Conservation (phyloP, 2,888 invertebrate species). For the Drosophila siamana region DNA sequence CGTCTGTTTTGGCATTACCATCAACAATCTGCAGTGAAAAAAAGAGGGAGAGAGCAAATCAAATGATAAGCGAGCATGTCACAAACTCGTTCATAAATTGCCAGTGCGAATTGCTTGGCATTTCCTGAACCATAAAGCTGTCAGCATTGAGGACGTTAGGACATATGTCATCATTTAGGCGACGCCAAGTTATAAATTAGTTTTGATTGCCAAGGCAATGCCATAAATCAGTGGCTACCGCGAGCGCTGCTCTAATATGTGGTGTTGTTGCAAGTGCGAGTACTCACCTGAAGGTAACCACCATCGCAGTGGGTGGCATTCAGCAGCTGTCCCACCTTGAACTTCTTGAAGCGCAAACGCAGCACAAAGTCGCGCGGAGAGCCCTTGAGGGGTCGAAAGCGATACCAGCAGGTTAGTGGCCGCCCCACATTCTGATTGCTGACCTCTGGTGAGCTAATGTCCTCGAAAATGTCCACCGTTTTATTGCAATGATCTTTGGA, state of each 20-base stretch:
- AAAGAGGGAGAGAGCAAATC: constrained; percentile 31
- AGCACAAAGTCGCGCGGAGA: constrained; percentile 96
- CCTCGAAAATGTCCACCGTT: constrained; percentile 96
- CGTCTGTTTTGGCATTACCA: constrained; percentile 95
- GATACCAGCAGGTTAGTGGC: constrained; percentile 95
- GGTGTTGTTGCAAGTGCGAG: not conserved
- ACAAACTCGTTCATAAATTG: constrained; percentile 39
- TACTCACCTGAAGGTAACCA: constrained; percentile 93
- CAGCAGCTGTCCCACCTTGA: constrained; percentile 94
- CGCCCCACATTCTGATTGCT: constrained; percentile 93
- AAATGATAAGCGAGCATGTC: constrained; percentile 41
- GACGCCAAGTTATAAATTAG: constrained; percentile 74
- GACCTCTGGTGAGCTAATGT: constrained; percentile 94
- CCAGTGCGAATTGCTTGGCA: constrained; percentile 35
- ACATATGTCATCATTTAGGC: constrained; percentile 79
- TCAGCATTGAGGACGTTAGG: constrained; percentile 27
- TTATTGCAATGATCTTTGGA: constrained; percentile 95
- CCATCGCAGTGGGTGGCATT: constrained; percentile 95
- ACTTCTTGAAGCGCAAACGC: constrained; percentile 95
- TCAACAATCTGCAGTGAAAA: constrained; percentile 92
- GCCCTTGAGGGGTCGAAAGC: constrained; percentile 94
- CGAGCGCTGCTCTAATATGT: too few species aligned
- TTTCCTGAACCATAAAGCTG: constrained; percentile 54
- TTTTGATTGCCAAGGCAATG: constrained; percentile 66
- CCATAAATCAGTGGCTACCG: constrained; percentile 72